phyloP scores from a whole-genome alignment of 2,797 vertebrate species.

The Garrulus glandarius region DNA sequence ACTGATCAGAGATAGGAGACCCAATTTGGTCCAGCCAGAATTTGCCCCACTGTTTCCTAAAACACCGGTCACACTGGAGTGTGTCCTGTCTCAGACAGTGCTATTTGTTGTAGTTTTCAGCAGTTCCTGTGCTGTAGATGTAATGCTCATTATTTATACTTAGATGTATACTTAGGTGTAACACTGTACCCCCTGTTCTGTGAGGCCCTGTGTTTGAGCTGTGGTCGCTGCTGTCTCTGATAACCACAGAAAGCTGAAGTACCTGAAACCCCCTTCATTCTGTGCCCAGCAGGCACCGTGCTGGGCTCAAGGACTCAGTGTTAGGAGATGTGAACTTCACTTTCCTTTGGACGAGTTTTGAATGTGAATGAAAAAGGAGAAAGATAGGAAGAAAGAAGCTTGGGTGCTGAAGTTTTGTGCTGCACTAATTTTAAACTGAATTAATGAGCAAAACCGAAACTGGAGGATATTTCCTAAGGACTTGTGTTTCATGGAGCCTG shows the following conservation, averaged over 20 bases:
- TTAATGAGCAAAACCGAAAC: not conserved
- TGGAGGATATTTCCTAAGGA: not conserved
- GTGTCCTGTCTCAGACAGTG: not conserved
- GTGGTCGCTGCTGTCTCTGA: not conserved
- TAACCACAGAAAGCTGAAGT: not conserved
- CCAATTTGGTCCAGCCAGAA: not conserved
- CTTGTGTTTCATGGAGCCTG: not conserved
- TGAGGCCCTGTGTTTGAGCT: not conserved
- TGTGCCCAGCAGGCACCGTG: not conserved
- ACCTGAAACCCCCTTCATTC: not conserved
- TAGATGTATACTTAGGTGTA: not conserved
- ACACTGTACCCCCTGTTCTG: not conserved
- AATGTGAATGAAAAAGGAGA: not conserved
- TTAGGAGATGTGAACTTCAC: not conserved
- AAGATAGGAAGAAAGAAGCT: not conserved
- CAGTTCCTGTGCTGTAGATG: accelerated
- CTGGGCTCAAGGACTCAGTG: not conserved
- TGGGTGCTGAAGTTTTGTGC: not conserved
- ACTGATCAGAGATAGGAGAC: not conserved
- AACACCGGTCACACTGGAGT: not conserved
- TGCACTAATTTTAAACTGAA: not conserved
- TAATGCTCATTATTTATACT: not conserved
- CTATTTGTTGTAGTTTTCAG: not conserved
- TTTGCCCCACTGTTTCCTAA: not conserved
- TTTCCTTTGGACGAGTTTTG: not conserved